Conservation (phyloP, 1,140 invertebrate species). For the Hesperophylax magnus region DNA sequence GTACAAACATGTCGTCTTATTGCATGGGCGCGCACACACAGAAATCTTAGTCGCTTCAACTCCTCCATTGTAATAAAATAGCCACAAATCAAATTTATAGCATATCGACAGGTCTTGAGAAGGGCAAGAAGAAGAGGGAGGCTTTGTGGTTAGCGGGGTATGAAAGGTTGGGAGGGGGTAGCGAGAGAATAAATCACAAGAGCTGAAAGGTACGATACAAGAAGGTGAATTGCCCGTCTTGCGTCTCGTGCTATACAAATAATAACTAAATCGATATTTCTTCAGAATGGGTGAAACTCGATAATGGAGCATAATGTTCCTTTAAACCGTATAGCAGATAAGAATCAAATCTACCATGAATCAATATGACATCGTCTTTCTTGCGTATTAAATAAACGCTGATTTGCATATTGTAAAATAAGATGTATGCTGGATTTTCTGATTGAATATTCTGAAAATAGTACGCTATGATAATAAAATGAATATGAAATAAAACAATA, state of each 20-base stretch:
- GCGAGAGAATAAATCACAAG: slow-evolving; percentile 22
- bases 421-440: too few species aligned
- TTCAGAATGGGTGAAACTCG: too few species aligned
- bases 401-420: too few species aligned
- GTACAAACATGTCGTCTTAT: too few species aligned
- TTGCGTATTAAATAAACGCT: too few species aligned
- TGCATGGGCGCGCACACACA: not conserved
- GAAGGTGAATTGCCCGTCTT: slow-evolving; percentile 8
- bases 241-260: slow-evolving; percentile 9
- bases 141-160: not conserved
- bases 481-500: too few species aligned
- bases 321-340: too few species aligned
- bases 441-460: too few species aligned
- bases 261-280: not conserved
- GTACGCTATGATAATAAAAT: too few species aligned
- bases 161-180: slow-evolving; percentile 4
- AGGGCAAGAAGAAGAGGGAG: not conserved
- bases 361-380: too few species aligned
- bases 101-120: slow-evolving; percentile 46
- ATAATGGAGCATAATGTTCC: too few species aligned
- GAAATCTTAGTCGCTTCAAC: not conserved
- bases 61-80: slow-evolving; percentile 53
- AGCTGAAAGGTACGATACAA: slow-evolving; percentile 15
- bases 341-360: too few species aligned
- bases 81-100: slow-evolving; percentile 57